Evolutionary conservation across 2,113 vertebrate genomes (phyloP).

Genomic region (Prionailurus bengalensis): DNA sequence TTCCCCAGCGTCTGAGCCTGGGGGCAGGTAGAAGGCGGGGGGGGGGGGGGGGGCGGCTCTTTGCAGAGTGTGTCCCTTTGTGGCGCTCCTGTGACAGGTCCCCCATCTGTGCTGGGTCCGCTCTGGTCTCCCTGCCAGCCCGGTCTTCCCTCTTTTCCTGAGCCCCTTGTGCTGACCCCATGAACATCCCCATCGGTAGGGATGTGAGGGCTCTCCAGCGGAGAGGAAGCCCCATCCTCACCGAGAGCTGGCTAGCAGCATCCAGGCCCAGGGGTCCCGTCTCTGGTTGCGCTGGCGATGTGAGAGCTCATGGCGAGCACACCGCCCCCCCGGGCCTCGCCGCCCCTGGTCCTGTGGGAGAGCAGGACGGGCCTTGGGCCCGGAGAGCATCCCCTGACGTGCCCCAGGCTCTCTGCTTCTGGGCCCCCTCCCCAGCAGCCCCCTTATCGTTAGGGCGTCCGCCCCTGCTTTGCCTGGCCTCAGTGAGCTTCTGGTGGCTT

Average conservation of each 20-base stretch:
- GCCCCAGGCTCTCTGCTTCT: background rate
- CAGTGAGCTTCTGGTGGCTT: too few species aligned
- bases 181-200: fast-evolving
- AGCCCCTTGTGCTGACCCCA: too few species aligned
- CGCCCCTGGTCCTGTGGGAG: too few species aligned
- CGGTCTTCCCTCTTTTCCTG: background rate
- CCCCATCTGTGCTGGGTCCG: background rate
- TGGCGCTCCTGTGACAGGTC: background rate
- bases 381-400: fast-evolving
- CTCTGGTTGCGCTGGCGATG: background rate
- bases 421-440: background rate
- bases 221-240: background rate
- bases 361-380: background rate
- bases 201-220: too few species aligned
- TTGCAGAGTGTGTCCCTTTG: background rate
- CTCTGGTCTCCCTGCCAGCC: background rate
- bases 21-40: background rate
- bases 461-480: background rate
- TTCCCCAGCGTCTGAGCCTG: background rate
- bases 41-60: background rate
- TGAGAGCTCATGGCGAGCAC: background rate
- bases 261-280: background rate
- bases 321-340: too few species aligned
- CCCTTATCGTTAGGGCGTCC: background rate
- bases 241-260: background rate